Evolutionary conservation across 2,797 vertebrate genomes (phyloP).

Genomic region (Sitta carolinensis): DNA sequence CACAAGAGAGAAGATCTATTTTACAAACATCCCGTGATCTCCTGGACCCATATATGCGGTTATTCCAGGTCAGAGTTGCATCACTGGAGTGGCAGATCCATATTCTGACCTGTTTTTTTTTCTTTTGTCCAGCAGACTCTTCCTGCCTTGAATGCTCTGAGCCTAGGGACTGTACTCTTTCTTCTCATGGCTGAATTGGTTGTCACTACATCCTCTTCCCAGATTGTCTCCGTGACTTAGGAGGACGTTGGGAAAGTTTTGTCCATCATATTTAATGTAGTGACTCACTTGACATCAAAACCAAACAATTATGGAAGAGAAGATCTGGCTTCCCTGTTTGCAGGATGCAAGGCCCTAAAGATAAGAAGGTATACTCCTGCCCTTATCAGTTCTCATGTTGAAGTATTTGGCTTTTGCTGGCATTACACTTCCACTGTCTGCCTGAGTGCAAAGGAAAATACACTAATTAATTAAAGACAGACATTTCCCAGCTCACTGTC

Average conservation of each 20-base stretch:
- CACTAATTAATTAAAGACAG: neutral
- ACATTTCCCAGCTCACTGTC: neutral
- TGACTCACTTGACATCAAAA: neutral
- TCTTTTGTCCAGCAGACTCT: neutral
- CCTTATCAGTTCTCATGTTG: neutral
- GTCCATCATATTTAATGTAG: neutral
- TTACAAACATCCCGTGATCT: conserved; percentile 70
- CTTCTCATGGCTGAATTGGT: neutral
- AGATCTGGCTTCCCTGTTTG: neutral
- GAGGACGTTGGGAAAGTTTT: neutral
- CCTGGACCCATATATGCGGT: conserved; percentile 48
- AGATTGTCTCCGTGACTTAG: neutral
- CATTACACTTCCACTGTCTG: neutral
- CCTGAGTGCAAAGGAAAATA: neutral
- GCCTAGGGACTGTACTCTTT: neutral
- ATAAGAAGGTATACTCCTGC: neutral
- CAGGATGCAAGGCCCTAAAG: neutral
- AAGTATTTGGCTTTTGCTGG: conserved; percentile 2
- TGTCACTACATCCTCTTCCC: neutral
- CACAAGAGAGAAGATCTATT: conserved; percentile 66
- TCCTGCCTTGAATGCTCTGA: neutral
- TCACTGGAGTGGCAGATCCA: conserved; percentile 22
- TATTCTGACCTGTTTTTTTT: conserved; percentile 45
- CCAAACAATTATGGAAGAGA: neutral
- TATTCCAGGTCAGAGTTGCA: conserved; percentile 64